phyloP scores from a whole-genome alignment of 2,888 invertebrate genomes.

The Lucinisca nassula region DNA sequence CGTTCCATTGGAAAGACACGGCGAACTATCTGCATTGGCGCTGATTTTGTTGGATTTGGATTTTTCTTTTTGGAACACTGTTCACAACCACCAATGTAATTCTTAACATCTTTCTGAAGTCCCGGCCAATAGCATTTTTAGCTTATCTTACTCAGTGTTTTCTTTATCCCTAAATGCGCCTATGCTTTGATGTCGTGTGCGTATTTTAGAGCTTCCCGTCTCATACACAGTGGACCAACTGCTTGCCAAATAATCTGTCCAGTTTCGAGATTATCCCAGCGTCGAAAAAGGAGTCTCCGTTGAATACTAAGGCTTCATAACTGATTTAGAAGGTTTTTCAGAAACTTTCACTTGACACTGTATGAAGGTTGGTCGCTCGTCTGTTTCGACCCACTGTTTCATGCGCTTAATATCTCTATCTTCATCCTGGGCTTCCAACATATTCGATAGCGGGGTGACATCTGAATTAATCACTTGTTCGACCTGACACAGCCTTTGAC shows the following conservation, averaged over 20 bases:
- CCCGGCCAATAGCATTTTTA: slow-evolving; percentile 50
- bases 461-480: not conserved
- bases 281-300: not conserved
- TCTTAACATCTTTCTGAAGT: slow-evolving; percentile 12
- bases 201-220: not conserved
- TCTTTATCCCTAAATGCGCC: slow-evolving; percentile 67
- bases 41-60: slow-evolving; percentile 20
- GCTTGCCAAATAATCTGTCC: not conserved
- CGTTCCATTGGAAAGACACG: slow-evolving; percentile 47
- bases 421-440: not conserved
- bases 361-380: not conserved
- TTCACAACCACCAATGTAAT: slow-evolving; percentile 30
- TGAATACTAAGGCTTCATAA: not conserved
- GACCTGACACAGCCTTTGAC: not conserved
- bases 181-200: slow-evolving; percentile 41
- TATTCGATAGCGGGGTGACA: not conserved
- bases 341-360: not conserved
- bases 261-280: not conserved
- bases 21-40: slow-evolving; percentile 31
- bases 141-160: slow-evolving; percentile 27
- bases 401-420: not conserved
- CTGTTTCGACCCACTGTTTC: not conserved
- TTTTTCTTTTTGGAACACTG: slow-evolving; percentile 22
- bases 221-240: not conserved
- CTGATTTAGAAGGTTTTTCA: not conserved